Base-by-base conservation (phyloP, 2,888 invertebrate genomes). In the Polydrusus pterygomalis region DNA sequence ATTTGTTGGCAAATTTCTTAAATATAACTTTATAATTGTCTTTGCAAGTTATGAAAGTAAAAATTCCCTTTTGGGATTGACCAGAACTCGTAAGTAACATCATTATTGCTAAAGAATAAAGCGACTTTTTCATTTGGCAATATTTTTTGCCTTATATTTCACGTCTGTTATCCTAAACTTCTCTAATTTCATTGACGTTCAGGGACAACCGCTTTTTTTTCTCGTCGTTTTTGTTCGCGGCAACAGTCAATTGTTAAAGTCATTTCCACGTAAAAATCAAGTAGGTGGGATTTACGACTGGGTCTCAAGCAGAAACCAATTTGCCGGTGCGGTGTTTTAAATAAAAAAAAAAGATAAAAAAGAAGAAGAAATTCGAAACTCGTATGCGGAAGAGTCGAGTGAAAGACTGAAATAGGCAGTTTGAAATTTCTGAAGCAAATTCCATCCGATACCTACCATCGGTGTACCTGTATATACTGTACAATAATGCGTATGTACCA, bases 161-260 rank as follows among this genome's bases (percentile, higher is more conserved):
- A 49, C 11, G 25, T 25, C 56, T 56, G 25, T 25, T 25, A 47
- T 76, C 54, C 76, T 54, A 76, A 76, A 63, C 71, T 72, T 77
- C 73, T 71, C 65, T 70, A 70, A 71, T 77, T 60, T 64, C 78
- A 78, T 78, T 75, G 77, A 79, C 82, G 83, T 84, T 85, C 84
- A 85, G 72, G 84, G 84, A 83, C 81, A 82, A 85, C 84, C 77
- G 81, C 81, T 85, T 85, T 84, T 84, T 25, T 83, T 77, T 80
- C 70, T 71, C 75, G 70, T 78, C 74, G 70, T 78, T 71, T 71
- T 71, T 71, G 47, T 71, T 51, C 54, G 54, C 74, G 43, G 54
- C 70, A n/a, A 56, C 58, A 67, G 71, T 65, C 71, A 78, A 78
- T 77, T 74, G 77, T 74, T 77, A 54, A 64, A 76, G 74, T 74